These are phyloP conservation scores for Columbina picui DNA, from an alignment of 2,113 vertebrate genomes.

Conservation along the genomic window DNA sequence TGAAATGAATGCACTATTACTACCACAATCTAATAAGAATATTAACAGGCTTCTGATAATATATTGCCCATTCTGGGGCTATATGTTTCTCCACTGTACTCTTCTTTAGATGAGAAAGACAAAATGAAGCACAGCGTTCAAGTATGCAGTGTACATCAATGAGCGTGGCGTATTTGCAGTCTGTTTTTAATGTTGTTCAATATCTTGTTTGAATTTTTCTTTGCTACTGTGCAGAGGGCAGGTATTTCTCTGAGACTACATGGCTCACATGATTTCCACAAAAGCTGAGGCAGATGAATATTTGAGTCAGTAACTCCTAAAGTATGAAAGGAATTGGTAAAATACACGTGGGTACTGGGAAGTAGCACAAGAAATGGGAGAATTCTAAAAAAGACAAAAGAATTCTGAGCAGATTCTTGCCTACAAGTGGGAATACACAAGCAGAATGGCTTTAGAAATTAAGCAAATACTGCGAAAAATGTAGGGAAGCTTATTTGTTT, in stretches of 20 bases:
- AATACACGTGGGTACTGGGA: not conserved
- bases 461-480: not conserved
- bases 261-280: not conserved
- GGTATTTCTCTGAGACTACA: not conserved
- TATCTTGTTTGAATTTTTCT: not conserved
- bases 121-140: not conserved
- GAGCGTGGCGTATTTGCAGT: not conserved
- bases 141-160: not conserved
- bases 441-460: not conserved
- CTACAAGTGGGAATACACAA: not conserved
- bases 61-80: not conserved
- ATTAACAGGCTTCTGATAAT: not conserved
- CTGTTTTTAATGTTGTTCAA: not conserved
- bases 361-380: not conserved
- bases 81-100: not conserved
- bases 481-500: not conserved
- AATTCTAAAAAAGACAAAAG: not conserved
- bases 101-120: not conserved
- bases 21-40: not conserved
- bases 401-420: not conserved
- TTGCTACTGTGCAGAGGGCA: not conserved
- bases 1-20: not conserved
- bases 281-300: not conserved
- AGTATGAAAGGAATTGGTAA: conserved; percentile 19
- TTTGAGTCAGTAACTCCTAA: not conserved